These are phyloP conservation scores for Parthenolecanium corni DNA, from an alignment of 2,888 invertebrate genomes.

Conservation along the genomic window DNA sequence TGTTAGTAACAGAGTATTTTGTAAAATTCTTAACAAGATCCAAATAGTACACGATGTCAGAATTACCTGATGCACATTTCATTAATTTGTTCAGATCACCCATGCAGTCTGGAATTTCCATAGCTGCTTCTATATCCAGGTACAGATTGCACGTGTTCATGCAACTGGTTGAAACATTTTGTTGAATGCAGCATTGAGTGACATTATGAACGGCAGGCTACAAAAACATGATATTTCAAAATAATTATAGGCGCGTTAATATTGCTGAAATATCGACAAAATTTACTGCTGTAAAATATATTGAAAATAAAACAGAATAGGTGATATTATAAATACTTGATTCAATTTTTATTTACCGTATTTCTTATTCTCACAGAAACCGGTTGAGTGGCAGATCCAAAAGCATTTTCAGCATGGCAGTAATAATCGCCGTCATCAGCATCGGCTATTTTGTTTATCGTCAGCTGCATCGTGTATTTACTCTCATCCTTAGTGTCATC, in stretches of 20 bases:
- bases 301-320: not conserved
- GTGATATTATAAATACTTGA: no score
- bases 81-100: slow-evolving; percentile 73
- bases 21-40: no score
- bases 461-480: slow-evolving; percentile 60
- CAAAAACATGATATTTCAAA: slow-evolving; percentile 29
- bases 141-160: slow-evolving; percentile 75
- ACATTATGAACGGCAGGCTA: slow-evolving; percentile 53
- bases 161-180: slow-evolving; percentile 66
- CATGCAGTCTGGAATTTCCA: slow-evolving; percentile 68
- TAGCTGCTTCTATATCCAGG: slow-evolving; percentile 68
- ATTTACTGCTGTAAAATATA: not conserved
- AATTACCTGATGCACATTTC: slow-evolving; percentile 64
- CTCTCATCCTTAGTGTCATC: slow-evolving; percentile 52
- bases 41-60: no score
- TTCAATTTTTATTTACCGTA: slow-evolving; percentile 39
- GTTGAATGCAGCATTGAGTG: slow-evolving; percentile 65
- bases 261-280: not conserved
- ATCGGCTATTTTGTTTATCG: slow-evolving; percentile 58
- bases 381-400: slow-evolving; percentile 58
- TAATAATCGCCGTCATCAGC: slow-evolving; percentile 67
- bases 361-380: slow-evolving; percentile 61
- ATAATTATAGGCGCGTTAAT: no score
- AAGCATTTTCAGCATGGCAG: slow-evolving; percentile 74
- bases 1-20: no score